Evolutionary conservation across 2,113 vertebrate species (phyloP).

Genomic region (Taxidea taxus): DNA sequence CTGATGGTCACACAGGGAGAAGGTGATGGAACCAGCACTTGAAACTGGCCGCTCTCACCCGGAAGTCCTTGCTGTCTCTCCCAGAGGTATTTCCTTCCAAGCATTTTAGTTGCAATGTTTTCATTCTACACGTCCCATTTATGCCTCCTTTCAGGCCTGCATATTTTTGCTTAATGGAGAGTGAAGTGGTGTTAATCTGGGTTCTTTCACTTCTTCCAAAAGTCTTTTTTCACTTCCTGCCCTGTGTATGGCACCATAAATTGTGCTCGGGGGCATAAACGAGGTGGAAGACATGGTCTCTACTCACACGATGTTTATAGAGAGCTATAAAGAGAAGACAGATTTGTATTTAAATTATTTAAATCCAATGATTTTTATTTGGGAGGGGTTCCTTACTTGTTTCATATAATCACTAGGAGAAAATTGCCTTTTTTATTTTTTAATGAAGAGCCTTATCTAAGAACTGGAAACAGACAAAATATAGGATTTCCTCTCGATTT

Average conservation of each 20-base stretch:
- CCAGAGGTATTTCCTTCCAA: not conserved
- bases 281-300: not conserved
- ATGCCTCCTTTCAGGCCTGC: not conserved
- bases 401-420: constrained; percentile 36
- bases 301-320: not conserved
- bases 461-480: constrained; percentile 2
- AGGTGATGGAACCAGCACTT: not conserved
- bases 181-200: not conserved
- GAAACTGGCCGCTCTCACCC: not conserved
- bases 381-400: not conserved
- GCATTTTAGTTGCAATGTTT: not conserved
- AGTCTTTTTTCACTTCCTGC: not conserved
- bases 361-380: not conserved
- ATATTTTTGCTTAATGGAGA: not conserved
- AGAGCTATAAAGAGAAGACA: not conserved
- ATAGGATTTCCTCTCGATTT: not conserved
- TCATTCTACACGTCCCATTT: not conserved
- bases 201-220: not conserved
- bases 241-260: not conserved
- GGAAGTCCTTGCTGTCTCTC: not conserved
- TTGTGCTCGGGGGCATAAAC: not conserved
- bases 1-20: not conserved
- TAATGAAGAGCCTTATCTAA: not conserved
- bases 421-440: not conserved
- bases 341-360: constrained; percentile 32